phyloP scores from a whole-genome alignment of 2,797 vertebrate genomes.

The Taenioides sp. region DNA sequence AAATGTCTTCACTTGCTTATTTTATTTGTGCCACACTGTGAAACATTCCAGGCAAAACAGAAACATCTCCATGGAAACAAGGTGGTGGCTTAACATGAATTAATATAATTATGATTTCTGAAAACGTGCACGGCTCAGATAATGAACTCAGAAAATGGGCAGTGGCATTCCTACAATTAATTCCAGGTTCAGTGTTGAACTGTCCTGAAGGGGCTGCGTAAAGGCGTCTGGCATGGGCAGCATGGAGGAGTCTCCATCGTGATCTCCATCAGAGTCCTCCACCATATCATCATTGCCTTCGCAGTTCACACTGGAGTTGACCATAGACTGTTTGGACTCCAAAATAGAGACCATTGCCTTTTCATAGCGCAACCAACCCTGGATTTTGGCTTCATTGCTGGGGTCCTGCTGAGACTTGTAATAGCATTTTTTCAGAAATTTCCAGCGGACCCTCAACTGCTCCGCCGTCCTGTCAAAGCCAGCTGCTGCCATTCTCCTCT shows the following conservation, averaged over 20 bases:
- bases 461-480: constrained; percentile 65
- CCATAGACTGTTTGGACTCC: constrained; percentile 61
- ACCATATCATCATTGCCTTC: constrained; percentile 53
- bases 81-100: background rate
- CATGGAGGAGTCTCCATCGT: constrained; percentile 52
- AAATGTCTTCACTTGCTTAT: too few relatives aligned
- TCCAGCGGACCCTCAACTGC: constrained; percentile 69
- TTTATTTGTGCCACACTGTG: too few relatives aligned
- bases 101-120: background rate
- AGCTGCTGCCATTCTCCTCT: constrained; percentile 62
- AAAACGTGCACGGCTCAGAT: constrained; percentile 29
- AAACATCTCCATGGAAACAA: too few relatives aligned
- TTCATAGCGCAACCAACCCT: constrained; percentile 68
- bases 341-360: constrained; percentile 64
- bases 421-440: constrained; percentile 69
- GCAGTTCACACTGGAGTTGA: constrained; percentile 40
- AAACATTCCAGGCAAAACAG: too few relatives aligned
- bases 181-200: constrained; percentile 49
- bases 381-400: constrained; percentile 49
- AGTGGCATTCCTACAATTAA: constrained; percentile 60
- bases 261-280: constrained; percentile 62
- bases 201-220: constrained; percentile 45
- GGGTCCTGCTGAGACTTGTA: constrained; percentile 62
- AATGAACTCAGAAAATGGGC: background rate
- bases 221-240: constrained; percentile 52